Percentiles rank a stretch among this genome's conserved stretches.
These are phyloP conservation scores for Oryzias celebensis DNA, from an alignment of 2,113 vertebrate genomes.

Conservation along the genomic window DNA sequence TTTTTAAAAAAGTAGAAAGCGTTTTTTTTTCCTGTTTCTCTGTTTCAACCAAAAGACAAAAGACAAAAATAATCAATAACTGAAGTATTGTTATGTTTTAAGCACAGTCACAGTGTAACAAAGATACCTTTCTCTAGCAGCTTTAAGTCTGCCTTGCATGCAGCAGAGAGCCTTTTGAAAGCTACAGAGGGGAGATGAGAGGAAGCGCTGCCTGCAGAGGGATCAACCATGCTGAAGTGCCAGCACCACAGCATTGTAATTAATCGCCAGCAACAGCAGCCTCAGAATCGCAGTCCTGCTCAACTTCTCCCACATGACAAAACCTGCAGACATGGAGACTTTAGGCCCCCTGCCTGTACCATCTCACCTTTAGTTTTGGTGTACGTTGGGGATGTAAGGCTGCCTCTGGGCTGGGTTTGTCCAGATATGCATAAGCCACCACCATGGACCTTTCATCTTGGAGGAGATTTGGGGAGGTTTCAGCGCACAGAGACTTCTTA, in stretches of 20 bases:
- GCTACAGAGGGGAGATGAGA: slow-evolving; percentile 80
- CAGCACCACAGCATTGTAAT: slow-evolving; percentile 84
- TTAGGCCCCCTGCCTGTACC: slow-evolving; percentile 86
- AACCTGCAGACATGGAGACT: slow-evolving; percentile 88
- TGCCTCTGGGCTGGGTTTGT: slow-evolving; percentile 69
- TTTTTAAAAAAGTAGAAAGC: not conserved
- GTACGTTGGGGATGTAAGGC: slow-evolving; percentile 48
- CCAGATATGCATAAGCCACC: slow-evolving; percentile 82
- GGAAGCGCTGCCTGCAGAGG: slow-evolving; percentile 68
- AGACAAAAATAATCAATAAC: slow-evolving; percentile 33
- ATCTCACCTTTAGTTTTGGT: slow-evolving; percentile 72
- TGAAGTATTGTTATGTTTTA: slow-evolving; percentile 60
- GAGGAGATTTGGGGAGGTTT: slow-evolving; percentile 97
- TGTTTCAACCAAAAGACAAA: slow-evolving; percentile 15
- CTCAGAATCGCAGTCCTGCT: slow-evolving; percentile 81
- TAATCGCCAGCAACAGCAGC: slow-evolving; percentile 87
- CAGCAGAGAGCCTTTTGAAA: slow-evolving; percentile 81
- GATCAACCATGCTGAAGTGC: slow-evolving; percentile 81
- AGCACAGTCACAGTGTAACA: slow-evolving; percentile 53
- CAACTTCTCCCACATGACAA: slow-evolving; percentile 90
- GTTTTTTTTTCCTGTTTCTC: not conserved
- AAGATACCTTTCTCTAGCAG: slow-evolving; percentile 57
- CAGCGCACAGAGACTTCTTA: slow-evolving; percentile 95
- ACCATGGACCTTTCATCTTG: slow-evolving; percentile 94
- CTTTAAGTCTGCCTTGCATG: slow-evolving; percentile 60